Evolutionary conservation across 2,888 invertebrate species (phyloP).

Genomic region (Meloe dianella): DNA sequence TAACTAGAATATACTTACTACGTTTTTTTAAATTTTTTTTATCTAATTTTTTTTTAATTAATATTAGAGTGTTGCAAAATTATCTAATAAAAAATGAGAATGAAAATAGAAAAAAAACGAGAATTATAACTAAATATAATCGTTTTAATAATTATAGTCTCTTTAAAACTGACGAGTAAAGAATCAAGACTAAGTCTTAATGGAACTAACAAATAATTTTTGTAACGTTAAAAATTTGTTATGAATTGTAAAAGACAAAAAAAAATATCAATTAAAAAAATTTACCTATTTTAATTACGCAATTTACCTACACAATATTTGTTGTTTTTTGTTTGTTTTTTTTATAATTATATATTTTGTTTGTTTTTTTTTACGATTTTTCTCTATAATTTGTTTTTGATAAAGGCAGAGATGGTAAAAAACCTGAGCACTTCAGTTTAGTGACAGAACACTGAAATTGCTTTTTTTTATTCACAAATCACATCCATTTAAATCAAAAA

Average conservation of each 20-base stretch:
- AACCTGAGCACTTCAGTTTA: conserved; percentile 57
- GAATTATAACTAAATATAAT: conserved; percentile 1
- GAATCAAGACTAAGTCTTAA: neutral
- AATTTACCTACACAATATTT: conserved; percentile 23
- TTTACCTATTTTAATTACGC: conserved; percentile 30
- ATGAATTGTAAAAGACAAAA: neutral
- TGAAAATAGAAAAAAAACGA: neutral
- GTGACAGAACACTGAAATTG: conserved; percentile 43
- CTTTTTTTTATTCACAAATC: conserved; percentile 36
- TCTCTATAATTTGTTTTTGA: conserved; percentile 19
- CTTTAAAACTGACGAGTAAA: neutral
- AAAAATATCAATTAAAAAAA: conserved; percentile 16
- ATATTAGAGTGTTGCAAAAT: neutral
- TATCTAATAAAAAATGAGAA: conserved; percentile 8
- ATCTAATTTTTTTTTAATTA: neutral
- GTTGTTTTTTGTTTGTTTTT: neutral
- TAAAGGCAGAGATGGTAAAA: conserved; percentile 58
- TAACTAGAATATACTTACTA: conserved; percentile 26
- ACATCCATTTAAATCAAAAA: conserved; percentile 31
- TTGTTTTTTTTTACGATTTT: conserved; percentile 1
- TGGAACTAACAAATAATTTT: neutral
- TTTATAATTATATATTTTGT: no score
- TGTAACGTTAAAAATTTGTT: neutral
- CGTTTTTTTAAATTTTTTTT: neutral
- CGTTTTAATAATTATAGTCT: neutral